Percentiles rank a stretch among this genome's conserved stretches.
Conservation (phyloP, 1,140 invertebrate species). For the Cataglyphis hispanica region DNA sequence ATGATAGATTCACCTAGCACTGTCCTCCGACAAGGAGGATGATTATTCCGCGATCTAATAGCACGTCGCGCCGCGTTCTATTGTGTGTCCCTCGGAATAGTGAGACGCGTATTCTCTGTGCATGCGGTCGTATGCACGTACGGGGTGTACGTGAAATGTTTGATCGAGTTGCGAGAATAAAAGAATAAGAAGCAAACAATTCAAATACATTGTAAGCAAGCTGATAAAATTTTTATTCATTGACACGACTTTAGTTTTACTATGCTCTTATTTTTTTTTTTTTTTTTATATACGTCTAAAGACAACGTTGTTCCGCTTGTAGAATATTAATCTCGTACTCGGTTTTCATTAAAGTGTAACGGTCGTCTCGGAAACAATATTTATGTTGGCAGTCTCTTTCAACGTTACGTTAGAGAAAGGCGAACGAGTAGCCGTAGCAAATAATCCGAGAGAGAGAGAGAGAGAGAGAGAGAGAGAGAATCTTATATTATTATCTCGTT, state of each 20-base stretch:
- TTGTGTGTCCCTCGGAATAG: constrained; percentile 40
- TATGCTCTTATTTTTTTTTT: neutral
- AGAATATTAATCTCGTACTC: no score
- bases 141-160: constrained; percentile 12
- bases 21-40: constrained; percentile 43
- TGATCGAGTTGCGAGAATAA: neutral
- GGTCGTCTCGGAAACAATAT: no score
- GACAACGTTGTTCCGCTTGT: neutral
- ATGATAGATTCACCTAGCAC: constrained; percentile 43
- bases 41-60: constrained; percentile 61
- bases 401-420: no score
- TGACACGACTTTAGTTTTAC: neutral
- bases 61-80: constrained; percentile 41
- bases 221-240: neutral
- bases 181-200: neutral
- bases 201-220: neutral
- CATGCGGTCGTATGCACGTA: neutral
- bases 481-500: no score
- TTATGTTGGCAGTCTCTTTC: no score
- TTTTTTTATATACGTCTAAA: neutral
- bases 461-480: no score
- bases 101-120: constrained; percentile 38
- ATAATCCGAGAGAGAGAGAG: no score
- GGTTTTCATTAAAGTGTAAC: no score
- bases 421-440: no score